Base-by-base conservation (phyloP, 2,113 vertebrate species). In the Scalopus aquaticus region DNA sequence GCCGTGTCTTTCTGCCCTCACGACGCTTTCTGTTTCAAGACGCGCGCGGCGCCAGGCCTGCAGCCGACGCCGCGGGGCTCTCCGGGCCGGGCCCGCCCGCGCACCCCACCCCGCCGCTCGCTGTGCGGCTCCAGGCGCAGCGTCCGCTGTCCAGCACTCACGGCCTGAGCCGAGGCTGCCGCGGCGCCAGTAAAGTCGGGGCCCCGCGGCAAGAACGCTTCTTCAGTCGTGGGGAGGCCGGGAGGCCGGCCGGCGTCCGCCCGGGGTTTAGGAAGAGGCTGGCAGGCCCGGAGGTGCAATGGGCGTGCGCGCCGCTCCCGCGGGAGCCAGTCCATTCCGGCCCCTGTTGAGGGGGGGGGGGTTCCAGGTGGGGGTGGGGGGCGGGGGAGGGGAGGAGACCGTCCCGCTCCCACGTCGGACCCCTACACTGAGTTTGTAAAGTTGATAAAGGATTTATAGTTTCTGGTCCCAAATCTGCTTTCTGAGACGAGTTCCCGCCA, bases 231-330 rank as follows among this genome's bases (percentile, higher is more conserved):
- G 20, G 64, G 70, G 19, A 4, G 6, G 37, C 12, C 0, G 35
- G 13, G 13, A 9, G 26, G 9, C 0, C 0, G 0, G 35, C 42
- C 3, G 42, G 26, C 39, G 7, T 15, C 28, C 16, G 28, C 62
- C 17, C 5, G 8, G 7, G 20, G 6, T 8, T 5, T 9, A 24
- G 35, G 26, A 5, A 8, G 11, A 1, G 20, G 19, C 2, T 11
- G 30, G 54, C 1, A 0, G 0, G 8, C 0, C 51, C 16, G 30
- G 1, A 0, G 0, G 19, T 0, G n/a, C n/a, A n/a, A n/a, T n/a
- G 19, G 85, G 42, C 1, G 44, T 3, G 80, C 6, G 20, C 1
- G n/a, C 60, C 16, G 60, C 30, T 4, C 15, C 2, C 5, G 46
- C 56, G 13, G 3, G 69, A 28, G n/a, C 92, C 67, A 69, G 73